Percentiles rank a stretch among this genome's conserved stretches.
Conservation (phyloP, 2,113 vertebrate species). For the Circaetus cinerascens region DNA sequence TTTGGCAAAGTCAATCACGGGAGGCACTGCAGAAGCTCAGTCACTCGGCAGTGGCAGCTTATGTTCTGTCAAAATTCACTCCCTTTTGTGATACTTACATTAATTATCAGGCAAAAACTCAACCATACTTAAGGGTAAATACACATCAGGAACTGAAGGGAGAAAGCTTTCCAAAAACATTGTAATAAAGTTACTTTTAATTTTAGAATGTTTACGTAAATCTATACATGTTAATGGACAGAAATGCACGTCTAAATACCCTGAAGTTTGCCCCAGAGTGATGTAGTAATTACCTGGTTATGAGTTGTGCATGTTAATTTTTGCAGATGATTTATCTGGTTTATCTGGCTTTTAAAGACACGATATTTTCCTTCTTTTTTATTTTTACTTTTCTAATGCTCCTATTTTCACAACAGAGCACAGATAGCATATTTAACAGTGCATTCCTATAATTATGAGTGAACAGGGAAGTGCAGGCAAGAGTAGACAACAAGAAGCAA, state of each 20-base stretch:
- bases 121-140: not conserved
- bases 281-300: slow-evolving; percentile 3
- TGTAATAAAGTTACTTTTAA: slow-evolving; percentile 12
- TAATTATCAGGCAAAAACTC: not conserved
- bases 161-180: slow-evolving; percentile 12
- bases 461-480: not conserved
- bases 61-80: not conserved
- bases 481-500: slow-evolving; percentile 6
- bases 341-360: slow-evolving; percentile 31
- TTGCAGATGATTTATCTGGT: slow-evolving; percentile 33
- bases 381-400: not conserved
- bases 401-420: slow-evolving; percentile 19
- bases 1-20: not conserved
- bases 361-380: not conserved
- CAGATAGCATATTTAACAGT: not conserved
- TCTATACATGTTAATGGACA: not conserved
- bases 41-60: not conserved
- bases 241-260: slow-evolving; percentile 5
- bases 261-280: slow-evolving; percentile 18
- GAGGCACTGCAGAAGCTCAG: not conserved
- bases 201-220: slow-evolving; percentile 6
- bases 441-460: not conserved
- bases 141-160: not conserved
- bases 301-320: not conserved
- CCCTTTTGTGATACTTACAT: not conserved